Evolutionary conservation across 2,113 vertebrate species (phyloP).

Genomic region (Copsychus sechellarum): DNA sequence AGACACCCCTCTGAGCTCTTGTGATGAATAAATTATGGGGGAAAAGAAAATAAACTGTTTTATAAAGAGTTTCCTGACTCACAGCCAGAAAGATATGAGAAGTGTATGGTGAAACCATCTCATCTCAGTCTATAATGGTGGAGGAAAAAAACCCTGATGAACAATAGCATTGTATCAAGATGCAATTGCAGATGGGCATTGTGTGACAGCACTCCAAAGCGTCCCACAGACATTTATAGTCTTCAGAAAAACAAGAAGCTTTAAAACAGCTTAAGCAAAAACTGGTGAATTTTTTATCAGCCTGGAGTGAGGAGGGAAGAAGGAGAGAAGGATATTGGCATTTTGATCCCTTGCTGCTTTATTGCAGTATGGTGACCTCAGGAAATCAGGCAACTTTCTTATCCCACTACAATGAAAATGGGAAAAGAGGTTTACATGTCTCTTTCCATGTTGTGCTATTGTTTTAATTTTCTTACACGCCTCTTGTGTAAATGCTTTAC

Average conservation of each 20-base stretch:
- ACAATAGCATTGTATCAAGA: not conserved
- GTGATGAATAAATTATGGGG: not conserved
- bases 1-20: not conserved
- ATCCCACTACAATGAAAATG: not conserved
- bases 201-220: not conserved
- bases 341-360: not conserved
- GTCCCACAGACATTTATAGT: not conserved
- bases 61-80: not conserved
- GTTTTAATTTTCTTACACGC: not conserved
- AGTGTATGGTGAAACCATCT: not conserved
- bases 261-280: not conserved
- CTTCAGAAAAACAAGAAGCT: not conserved
- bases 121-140: not conserved
- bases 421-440: not conserved
- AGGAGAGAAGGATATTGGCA: not conserved
- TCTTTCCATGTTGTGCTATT: not conserved
- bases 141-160: not conserved
- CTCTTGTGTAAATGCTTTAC: not conserved
- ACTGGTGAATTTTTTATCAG: not conserved
- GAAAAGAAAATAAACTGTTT: not conserved
- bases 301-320: not conserved
- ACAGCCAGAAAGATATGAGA: not conserved
- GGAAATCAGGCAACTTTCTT: not conserved
- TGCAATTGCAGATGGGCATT: rapidly evolving
- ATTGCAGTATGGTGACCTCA: not conserved